phyloP scores from a whole-genome alignment of 1,140 invertebrate species.

The Apis cerana region DNA sequence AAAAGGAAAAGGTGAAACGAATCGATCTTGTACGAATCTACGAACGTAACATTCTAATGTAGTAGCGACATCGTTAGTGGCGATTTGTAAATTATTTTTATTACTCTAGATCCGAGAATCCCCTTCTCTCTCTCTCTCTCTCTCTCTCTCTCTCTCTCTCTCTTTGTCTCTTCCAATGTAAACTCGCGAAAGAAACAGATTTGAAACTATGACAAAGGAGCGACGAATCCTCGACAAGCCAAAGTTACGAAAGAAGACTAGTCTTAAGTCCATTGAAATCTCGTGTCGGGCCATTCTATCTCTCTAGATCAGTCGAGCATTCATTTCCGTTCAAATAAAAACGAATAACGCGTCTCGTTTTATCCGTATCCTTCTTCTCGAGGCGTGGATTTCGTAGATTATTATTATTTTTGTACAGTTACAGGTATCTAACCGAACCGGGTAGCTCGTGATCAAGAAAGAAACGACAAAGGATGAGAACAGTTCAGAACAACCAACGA shows the following conservation, averaged over 20 bases:
- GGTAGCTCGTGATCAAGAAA: background rate
- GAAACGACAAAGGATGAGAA: background rate
- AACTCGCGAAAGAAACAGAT: background rate
- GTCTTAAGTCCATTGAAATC: slow-evolving; percentile 29
- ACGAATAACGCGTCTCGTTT: background rate
- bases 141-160: too few relatives aligned
- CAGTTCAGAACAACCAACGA: background rate
- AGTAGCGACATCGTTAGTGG: slow-evolving; percentile 35
- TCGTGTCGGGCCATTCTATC: slow-evolving; percentile 25
- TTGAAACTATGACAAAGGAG: too few relatives aligned
- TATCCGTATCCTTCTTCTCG: too few relatives aligned
- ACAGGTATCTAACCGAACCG: background rate
- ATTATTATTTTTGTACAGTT: slow-evolving; percentile 11
- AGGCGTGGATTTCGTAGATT: background rate
- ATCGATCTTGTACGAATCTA: slow-evolving; percentile 29
- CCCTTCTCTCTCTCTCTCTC: background rate
- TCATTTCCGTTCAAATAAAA: background rate
- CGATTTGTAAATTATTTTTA: slow-evolving; percentile 55
- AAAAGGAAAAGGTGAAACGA: background rate
- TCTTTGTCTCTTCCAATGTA: background rate
- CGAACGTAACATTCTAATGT: slow-evolving; percentile 42
- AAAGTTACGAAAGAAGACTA: slow-evolving; percentile 17
- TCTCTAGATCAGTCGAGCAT: background rate
- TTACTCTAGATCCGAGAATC: slow-evolving; percentile 3
- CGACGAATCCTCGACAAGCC: slow-evolving; percentile 23